These are phyloP conservation scores for Venustaconcha ellipsiformis DNA, from an alignment of 1,140 invertebrate genomes.

Conservation along the genomic window DNA sequence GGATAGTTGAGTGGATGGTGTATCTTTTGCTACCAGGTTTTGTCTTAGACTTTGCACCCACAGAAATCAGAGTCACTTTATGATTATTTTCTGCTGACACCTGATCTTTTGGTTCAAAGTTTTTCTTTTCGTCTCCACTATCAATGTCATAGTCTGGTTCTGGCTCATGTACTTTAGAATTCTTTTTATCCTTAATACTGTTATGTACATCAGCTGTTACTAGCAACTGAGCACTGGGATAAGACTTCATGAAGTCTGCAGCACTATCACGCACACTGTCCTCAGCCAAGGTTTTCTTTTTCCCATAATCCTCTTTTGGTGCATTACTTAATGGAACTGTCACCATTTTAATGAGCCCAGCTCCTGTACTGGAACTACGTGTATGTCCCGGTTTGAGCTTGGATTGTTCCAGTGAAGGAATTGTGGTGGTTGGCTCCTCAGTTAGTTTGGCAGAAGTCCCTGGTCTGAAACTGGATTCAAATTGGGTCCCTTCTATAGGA, in stretches of 20 bases:
- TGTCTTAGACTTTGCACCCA: conserved; percentile 32
- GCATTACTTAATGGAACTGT: conserved; percentile 17
- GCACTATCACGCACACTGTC: conserved; percentile 59
- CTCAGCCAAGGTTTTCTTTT: conserved; percentile 59
- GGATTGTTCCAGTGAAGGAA: conserved; percentile 34
- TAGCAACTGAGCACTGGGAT: conserved; percentile 62
- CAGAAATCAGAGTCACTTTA: conserved; percentile 53
- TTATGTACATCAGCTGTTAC: conserved; percentile 59
- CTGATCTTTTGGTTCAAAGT: conserved; percentile 8
- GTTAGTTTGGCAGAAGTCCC: conserved; percentile 54
- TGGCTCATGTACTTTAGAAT: conserved; percentile 45
- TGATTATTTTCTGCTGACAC: conserved; percentile 25
- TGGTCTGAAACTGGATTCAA: conserved; percentile 66
- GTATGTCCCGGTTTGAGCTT: conserved; percentile 40
- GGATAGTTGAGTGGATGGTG: conserved; percentile 47
- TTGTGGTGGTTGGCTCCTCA: conserved; percentile 43
- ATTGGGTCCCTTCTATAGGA: conserved; percentile 38
- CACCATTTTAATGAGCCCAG: conserved; percentile 20
- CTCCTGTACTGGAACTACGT: conserved; percentile 41
- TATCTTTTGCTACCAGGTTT: conserved; percentile 30
- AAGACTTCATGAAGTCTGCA: conserved; percentile 58
- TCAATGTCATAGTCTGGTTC: conserved; percentile 62
- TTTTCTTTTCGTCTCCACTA: conserved; percentile 45
- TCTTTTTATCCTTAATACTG: conserved; percentile 26
- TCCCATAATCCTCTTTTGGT: conserved; percentile 18